Evolutionary conservation across 2,888 invertebrate species (phyloP), one percentile per base, ranked within the genome.

Genomic region (Cryptocephalus moraei): DNA sequence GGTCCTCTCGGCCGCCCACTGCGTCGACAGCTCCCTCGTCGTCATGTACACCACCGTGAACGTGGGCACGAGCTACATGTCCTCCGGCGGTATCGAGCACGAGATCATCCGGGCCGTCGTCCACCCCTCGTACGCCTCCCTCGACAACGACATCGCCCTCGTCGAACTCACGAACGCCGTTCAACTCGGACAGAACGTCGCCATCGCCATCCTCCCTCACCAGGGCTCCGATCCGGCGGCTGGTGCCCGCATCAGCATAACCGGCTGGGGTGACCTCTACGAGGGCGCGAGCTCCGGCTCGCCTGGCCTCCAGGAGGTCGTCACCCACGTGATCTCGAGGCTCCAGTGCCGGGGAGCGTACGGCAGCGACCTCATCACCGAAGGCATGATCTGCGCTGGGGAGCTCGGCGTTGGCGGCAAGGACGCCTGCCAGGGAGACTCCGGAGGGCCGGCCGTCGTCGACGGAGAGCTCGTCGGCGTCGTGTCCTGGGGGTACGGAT

Each of bases 351-450:
- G 32, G 32, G 33, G 11, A 8, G 12, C 11, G 8, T 45, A 48
- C 41, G 13, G 38, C n/a, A 9, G 31, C 4, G 32, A 22, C 13
- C n/a, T 32, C 2, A 55, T 64, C 11, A 74, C 75, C 0, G 56
- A 63, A 0, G 69, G 72, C 14, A 77, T 77, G 77, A 73, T 78
- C 58, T 78, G 77, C 46, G 77, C 77, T 0, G 77, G 76, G 1
- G 72, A 73, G 14, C 71, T 73, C 55, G 65, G n/a, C 14, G 69
- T 72, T 2, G 54, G 54, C 11, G 76, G 78, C 38, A 75, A 78
- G 43, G 57, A 57, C 39, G 48, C 55, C 13, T 57, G 57, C 45
- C 52, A 56, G 47, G 62, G 60, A 39, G 61, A 61, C 38, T 60
- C 61, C 22, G 62, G 62, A 22, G 61, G 62, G 34, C 62, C 62